Conservation (phyloP, 64 coral and sea anemone genomes). For the Acropora tenuis region DNA sequence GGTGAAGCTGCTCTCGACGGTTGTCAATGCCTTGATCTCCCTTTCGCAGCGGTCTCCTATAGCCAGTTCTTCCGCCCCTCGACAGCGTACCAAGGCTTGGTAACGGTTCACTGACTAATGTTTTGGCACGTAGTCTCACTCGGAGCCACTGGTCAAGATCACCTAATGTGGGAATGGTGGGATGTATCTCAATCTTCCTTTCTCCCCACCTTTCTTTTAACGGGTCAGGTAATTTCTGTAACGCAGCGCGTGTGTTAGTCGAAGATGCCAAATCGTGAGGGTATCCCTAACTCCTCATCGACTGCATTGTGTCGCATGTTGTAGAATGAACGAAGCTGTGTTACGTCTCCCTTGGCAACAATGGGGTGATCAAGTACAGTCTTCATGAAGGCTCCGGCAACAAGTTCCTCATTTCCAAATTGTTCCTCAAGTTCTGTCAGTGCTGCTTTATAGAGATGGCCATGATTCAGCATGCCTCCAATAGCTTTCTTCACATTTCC, state of each 20-base stretch:
- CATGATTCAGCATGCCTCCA: conserved; percentile 72
- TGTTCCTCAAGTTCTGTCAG: conserved; percentile 64
- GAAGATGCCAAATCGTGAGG: conserved; percentile 55
- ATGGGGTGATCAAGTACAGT: conserved; percentile 37
- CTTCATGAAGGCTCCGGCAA: conserved; percentile 50
- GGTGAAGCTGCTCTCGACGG: neutral
- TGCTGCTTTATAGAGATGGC: conserved; percentile 56
- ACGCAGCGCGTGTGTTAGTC: conserved; percentile 33
- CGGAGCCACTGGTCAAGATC: conserved; percentile 55
- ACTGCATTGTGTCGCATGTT: conserved; percentile 27
- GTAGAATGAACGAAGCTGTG: neutral
- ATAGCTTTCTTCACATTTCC: conserved; percentile 45
- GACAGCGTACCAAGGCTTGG: neutral
- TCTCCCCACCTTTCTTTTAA: conserved; percentile 68
- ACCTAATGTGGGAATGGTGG: neutral
- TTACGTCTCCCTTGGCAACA: conserved; percentile 13
- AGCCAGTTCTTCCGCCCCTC: neutral
- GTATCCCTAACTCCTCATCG: conserved; percentile 47
- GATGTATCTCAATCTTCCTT: conserved; percentile 33
- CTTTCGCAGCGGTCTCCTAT: conserved; percentile 21
- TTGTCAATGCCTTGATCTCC: neutral
- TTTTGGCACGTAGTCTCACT: conserved; percentile 23
- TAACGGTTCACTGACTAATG: neutral
- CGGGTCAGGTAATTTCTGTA: conserved; percentile 62
- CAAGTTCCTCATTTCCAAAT: conserved; percentile 59